Evolutionary conservation across 1,140 invertebrate genomes (phyloP), one percentile per base, ranked within the genome.

Genomic region (Bombus balteatus): DNA sequence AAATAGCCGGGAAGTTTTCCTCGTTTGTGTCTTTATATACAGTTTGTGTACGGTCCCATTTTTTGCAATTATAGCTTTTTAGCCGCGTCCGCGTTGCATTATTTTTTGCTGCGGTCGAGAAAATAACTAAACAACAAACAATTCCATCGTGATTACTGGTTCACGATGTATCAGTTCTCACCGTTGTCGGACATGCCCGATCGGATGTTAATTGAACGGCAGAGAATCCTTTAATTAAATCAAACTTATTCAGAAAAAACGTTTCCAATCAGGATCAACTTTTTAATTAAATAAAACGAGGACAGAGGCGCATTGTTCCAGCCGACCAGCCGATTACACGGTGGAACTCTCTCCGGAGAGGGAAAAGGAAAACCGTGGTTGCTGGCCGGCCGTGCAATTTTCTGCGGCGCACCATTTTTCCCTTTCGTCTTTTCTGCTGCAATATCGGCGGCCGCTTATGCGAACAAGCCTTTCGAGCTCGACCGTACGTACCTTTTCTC

Each of bases 331-430:
- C 59, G 59, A n/a, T 62, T 62, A n/a, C 59, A 62, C 59, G 32
- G 32, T 68, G 32, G 18, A 68, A 68, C 32, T 57, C 66, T 80
- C 53, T 39, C 78, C 12, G 34, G 65, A 80, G 37, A 12, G 15
- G 68, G n/a, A 18, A 39, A 72, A 25, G 80, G 32, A 74, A 81
- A 81, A 34, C 22, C 28, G 68, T 22, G 34, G 43, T n/a, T 10
- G 66, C 32, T 15, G 32, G 2, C 32, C 18, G 34, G 32, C 10
- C 59, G 18, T 39, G 34, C 53, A 73, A 81, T 81, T 82, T 75
- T 82, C 71, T 74, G 13, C 39, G n/a, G 13, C 47, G 22, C 57
- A 34, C 39, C n/a, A 72, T 72, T 80, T 85, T 79, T 85, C 39
- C 39, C 37, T 22, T 72, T 39, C 47, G 47, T 59, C 39, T 28